Conservation (phyloP, 2,888 invertebrate species). For the Oxyteleia sp. region DNA sequence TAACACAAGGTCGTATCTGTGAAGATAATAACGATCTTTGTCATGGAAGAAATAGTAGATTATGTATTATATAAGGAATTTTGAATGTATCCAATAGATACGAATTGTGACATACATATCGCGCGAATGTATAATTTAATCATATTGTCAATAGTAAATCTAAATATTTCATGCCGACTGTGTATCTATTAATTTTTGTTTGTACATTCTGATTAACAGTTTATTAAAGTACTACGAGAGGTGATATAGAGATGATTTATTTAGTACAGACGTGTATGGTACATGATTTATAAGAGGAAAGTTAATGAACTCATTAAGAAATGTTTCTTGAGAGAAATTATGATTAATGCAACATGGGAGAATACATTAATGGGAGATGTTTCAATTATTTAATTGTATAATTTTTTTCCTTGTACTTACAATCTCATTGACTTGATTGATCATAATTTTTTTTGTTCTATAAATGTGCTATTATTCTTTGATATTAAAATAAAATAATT, state of each 20-base stretch:
- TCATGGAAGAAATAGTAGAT: neutral
- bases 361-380: too few species aligned
- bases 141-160: constrained; percentile 3
- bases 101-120: neutral
- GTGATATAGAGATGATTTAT: too few species aligned
- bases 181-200: constrained; percentile 10
- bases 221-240: too few species aligned
- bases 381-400: too few species aligned
- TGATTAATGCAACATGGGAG: too few species aligned
- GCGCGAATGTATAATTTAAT: constrained; percentile 14
- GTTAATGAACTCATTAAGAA: constrained; percentile 18
- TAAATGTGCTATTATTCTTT: too few species aligned
- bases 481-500: too few species aligned
- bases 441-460: too few species aligned
- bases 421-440: too few species aligned
- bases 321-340: neutral
- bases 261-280: neutral
- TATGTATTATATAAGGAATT: constrained; percentile 8
- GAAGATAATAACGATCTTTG: constrained; percentile 21
- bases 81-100: neutral
- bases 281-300: constrained; percentile 20
- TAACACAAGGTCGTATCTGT: constrained; percentile 16
- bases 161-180: constrained; percentile 12
- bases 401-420: too few species aligned
- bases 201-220: too few species aligned